Evolutionary conservation across 2,888 invertebrate genomes (phyloP).

Genomic region (Chrysolina americana): DNA sequence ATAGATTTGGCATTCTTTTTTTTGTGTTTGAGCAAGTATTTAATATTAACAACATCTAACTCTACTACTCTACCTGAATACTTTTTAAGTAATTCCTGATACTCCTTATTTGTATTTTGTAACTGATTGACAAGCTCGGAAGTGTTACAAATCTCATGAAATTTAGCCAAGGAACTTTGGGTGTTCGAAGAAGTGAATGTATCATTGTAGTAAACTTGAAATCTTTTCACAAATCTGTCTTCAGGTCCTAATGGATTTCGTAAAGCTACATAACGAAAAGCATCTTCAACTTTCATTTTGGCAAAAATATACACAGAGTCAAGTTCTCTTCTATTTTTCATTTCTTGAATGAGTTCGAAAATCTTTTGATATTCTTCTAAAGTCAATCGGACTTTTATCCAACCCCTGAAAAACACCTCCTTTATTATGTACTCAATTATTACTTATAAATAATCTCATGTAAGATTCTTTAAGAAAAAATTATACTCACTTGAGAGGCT

Average conservation of each 20-base stretch:
- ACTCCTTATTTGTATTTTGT: constrained; percentile 49
- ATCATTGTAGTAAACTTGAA: constrained; percentile 48
- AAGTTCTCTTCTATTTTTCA: constrained; percentile 49
- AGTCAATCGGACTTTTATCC: constrained; percentile 61
- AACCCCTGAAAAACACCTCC: constrained; percentile 48
- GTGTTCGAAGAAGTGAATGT: constrained; percentile 47
- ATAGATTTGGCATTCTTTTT: too few relatives aligned
- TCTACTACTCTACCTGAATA: constrained; percentile 47
- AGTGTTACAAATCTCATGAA: constrained; percentile 39
- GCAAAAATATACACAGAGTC: constrained; percentile 59
- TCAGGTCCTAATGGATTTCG: constrained; percentile 55
- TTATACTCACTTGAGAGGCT: constrained; percentile 61
- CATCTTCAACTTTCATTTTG: constrained; percentile 59
- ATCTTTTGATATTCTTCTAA: constrained; percentile 56
- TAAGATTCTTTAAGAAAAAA: background rate
- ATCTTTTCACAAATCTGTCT: constrained; percentile 51
- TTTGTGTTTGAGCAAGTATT: too few relatives aligned
- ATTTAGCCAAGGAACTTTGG: constrained; percentile 45
- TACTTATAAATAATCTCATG: background rate
- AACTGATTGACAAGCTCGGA: constrained; percentile 41
- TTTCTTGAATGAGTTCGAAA: constrained; percentile 53
- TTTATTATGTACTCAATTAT: background rate
- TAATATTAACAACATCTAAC: too few relatives aligned
- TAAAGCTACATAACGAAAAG: constrained; percentile 58
- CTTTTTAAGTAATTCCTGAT: constrained; percentile 51